Conservation (phyloP, 2,113 vertebrate species). For the Diphyllodes magnificus region DNA sequence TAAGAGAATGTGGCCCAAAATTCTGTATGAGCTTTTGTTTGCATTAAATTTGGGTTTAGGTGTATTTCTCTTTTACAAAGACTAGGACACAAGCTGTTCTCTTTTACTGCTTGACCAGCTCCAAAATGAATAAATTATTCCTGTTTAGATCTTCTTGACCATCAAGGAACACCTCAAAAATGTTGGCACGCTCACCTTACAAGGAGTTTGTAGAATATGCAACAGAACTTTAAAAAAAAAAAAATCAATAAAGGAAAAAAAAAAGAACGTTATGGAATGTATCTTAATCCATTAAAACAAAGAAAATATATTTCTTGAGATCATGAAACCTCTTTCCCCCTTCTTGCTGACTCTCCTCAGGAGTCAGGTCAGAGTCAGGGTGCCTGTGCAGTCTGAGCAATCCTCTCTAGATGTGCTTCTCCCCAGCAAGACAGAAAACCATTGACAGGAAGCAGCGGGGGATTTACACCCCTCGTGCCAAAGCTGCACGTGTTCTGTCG, state of each 20-base stretch:
- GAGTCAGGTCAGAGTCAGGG: background rate
- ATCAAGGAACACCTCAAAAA: background rate
- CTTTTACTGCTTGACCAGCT: background rate
- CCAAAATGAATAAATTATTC: background rate
- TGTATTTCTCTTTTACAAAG: background rate
- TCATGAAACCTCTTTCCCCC: background rate
- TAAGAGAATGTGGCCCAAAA: background rate
- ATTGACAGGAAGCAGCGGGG: background rate
- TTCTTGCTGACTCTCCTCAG: background rate
- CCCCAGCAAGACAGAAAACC: background rate
- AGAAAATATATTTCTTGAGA: background rate
- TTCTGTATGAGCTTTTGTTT: background rate
- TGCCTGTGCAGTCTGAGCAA: background rate
- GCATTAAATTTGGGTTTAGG: background rate
- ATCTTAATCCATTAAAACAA: background rate
- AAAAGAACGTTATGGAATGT: background rate
- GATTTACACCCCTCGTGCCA: background rate
- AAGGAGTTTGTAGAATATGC: background rate
- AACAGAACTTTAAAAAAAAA: background rate
- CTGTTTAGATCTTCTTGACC: background rate
- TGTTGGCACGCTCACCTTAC: fast-evolving
- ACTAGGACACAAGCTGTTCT: background rate
- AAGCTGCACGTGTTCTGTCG: background rate
- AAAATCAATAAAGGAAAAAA: background rate
- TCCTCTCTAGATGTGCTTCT: background rate